Base-by-base conservation (phyloP, 2,888 invertebrate species). In the Dysmachus trigonus region DNA sequence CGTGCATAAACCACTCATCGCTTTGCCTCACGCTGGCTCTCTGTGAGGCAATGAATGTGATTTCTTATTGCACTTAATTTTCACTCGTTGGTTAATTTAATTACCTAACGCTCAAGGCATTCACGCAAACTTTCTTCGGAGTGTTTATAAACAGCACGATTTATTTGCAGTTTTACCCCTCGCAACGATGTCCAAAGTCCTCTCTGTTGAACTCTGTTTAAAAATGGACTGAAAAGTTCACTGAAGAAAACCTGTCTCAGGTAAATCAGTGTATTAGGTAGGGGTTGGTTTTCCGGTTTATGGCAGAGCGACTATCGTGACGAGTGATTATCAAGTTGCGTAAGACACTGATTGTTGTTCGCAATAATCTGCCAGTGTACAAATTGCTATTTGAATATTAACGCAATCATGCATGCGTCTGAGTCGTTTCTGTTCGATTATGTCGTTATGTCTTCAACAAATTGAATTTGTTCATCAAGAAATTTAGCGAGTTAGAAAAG, bases 61-160 rank as follows among this genome's bases (percentile, higher is more conserved):
- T 72, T 83, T 71, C 62, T 62, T 62, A 62, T 38, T 83, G 71
- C 53, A 27, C 35, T 82, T 62, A 35, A 72, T 72, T 83, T 41
- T 72, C 83, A 72, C 83, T 83, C 27, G 41, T 72, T 72, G 72
- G 38, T 47, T 38, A 83, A 83, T 72, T 83, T 83, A 83, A 83
- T 83, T 83, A 83, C 72, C 83, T 83, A 83, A 83, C 41, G 83
- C 62, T 62, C 27, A 53, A 71, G 18, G 71, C 30, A 22, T 83
- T 83, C 72, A 83, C 83, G 83, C 83, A 18, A 83, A 72, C 83
- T 83, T 72, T 83, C 72, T 83, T 83, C 41, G 41, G 22, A 71
- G 71, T 82, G 82, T 82, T 82, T 71, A 82, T 82, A 82, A 82
- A 82, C 82, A 82, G 33, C 15, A 62, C 62, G 62, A 2, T 7